Conservation (phyloP, 2,113 vertebrate species). For the Coreoperca whiteheadi region DNA sequence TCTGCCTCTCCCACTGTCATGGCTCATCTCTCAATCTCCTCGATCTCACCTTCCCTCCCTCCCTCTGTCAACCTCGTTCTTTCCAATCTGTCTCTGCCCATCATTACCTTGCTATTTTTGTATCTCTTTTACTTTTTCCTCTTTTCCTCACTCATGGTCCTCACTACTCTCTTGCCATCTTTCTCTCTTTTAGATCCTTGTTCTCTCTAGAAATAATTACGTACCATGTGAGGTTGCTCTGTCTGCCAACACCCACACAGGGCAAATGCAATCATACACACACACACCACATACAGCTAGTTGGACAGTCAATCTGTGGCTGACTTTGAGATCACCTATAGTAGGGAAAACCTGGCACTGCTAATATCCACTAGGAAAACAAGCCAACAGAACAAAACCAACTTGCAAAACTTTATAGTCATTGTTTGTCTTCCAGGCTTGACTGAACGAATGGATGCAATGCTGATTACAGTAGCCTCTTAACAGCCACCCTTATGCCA, state of each 20-base stretch:
- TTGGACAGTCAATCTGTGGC: background rate
- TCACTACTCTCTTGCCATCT: background rate
- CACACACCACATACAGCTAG: background rate
- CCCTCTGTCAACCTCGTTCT: background rate
- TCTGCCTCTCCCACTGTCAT: conserved; percentile 13
- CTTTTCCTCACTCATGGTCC: background rate
- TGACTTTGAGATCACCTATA: conserved; percentile 22
- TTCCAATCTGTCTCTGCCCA: conserved; percentile 1
- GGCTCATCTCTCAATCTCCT: background rate
- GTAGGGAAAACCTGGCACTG: background rate
- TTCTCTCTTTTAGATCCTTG: background rate
- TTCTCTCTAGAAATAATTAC: conserved; percentile 24
- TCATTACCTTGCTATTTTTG: conserved; percentile 6
- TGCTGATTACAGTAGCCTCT: background rate
- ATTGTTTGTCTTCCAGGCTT: background rate
- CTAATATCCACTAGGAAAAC: background rate
- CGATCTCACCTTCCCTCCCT: background rate
- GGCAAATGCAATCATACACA: background rate
- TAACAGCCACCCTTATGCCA: background rate
- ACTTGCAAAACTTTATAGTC: background rate
- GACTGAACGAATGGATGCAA: background rate
- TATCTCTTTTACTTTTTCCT: conserved; percentile 1
- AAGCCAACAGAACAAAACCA: background rate
- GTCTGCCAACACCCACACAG: conserved; percentile 12
- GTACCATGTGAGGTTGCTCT: background rate